phyloP scores from a whole-genome alignment of 2,888 invertebrate species.

The Phania funesta region DNA sequence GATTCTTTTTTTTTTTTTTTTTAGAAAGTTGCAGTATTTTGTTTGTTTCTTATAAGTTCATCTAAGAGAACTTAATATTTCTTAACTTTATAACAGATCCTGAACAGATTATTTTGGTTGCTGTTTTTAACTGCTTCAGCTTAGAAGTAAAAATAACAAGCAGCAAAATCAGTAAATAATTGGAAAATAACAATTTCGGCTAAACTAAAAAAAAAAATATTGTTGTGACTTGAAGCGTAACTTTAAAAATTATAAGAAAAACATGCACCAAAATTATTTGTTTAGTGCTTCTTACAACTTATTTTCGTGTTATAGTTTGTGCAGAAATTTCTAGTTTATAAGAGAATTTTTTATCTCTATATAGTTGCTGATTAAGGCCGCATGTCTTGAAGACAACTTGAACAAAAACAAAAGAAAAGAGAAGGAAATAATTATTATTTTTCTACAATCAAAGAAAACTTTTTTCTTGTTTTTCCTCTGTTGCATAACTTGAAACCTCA shows the following conservation, averaged over 20 bases:
- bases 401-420: not conserved
- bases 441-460: no score
- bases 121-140: conserved; percentile 26
- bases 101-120: conserved; percentile 41
- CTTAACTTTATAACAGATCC: conserved; percentile 1
- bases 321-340: not conserved
- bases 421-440: no score
- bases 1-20: conserved; percentile 3
- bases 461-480: no score
- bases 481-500: no score
- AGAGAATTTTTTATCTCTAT: not conserved
- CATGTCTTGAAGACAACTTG: not conserved
- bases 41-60: conserved; percentile 42
- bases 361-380: not conserved
- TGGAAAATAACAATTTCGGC: not conserved
- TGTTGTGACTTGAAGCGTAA: not conserved
- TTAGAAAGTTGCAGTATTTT: conserved; percentile 20
- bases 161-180: not conserved
- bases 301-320: not conserved
- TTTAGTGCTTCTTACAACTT: not conserved
- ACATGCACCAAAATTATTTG: not conserved
- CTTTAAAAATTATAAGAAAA: not conserved
- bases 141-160: conserved; percentile 14
- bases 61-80: conserved; percentile 47
- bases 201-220: not conserved